Conservation (phyloP, 2,888 invertebrate genomes). For the Conops quadrifasciatus region DNA sequence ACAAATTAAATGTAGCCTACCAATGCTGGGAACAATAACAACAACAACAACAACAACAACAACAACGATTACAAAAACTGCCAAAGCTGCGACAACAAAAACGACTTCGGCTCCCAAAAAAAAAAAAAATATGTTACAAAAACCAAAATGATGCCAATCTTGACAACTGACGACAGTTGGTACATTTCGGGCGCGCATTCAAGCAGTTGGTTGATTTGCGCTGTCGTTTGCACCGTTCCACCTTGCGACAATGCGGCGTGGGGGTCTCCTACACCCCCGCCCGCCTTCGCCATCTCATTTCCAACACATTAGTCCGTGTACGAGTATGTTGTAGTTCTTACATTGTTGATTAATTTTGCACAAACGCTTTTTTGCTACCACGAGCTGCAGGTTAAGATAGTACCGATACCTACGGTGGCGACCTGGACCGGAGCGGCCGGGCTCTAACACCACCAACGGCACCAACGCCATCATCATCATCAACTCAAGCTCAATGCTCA, state of each 20-base stretch:
- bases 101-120: conserved; percentile 13
- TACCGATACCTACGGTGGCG: no score
- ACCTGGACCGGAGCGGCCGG: no score
- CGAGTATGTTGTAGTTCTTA: background rate
- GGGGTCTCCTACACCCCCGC: background rate
- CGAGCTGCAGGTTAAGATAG: no score
- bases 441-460: no score
- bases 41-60: conserved; percentile 17
- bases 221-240: background rate
- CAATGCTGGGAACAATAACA: background rate
- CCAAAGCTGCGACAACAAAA: conserved; percentile 9
- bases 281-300: background rate
- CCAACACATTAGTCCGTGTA: background rate
- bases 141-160: conserved; percentile 42
- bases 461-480: no score
- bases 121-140: conserved; percentile 28
- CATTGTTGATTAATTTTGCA: no score
- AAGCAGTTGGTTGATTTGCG: conserved; percentile 34
- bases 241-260: no score
- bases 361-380: no score
- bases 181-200: conserved; percentile 42
- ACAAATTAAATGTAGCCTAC: conserved; percentile 23
- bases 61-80: background rate
- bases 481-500: background rate
- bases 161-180: conserved; percentile 44